Conservation (phyloP, 2,113 vertebrate species). For the human (Homo sapiens) region GRCh38 chr7:8144501-8145000, state of each 20-base stretch:
- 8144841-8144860: background rate
- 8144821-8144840: background rate
- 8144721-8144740: background rate
- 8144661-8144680: background rate
- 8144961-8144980: background rate
- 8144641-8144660: background rate
- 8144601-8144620: slow-evolving; percentile 43
- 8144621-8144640: slow-evolving; percentile 46
- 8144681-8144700: background rate
- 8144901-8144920: background rate
- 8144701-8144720: slow-evolving; percentile 38
- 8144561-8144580: background rate
- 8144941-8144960: background rate
- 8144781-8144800: background rate
- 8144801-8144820: background rate
- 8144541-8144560: slow-evolving; percentile 23
- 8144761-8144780: slow-evolving; percentile 40
- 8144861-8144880: background rate
- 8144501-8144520: slow-evolving; percentile 55
- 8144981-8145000: background rate
- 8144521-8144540: slow-evolving; percentile 6
- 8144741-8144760: slow-evolving; percentile 41
- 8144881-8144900: background rate
- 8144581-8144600: slow-evolving; percentile 3
- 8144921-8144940: background rate